Evolutionary conservation across 2,888 invertebrate species (phyloP), one percentile per base, ranked within the genome.

Genomic region (Saturnia pavonia): DNA sequence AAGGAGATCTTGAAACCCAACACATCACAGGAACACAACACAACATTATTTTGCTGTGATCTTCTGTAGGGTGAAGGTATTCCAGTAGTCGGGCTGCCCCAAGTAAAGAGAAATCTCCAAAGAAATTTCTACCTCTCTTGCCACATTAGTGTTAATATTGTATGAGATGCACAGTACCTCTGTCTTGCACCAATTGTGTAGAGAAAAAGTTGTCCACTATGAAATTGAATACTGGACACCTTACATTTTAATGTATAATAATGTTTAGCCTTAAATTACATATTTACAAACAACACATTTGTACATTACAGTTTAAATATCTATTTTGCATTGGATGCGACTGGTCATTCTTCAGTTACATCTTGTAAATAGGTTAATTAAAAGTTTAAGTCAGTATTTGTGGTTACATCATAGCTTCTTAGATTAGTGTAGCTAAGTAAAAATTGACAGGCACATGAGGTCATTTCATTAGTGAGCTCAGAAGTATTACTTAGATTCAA

Each of bases 131-230:
- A n/a, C n/a, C 45, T 14, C 0, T 16, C 3, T 45, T 45, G 45
- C 16, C 25, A 34, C 45, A 63, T 69, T 63, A 69, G 63, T 60
- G 48, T 69, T 69, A 34, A 65, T 63, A 69, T 65, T 63, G 74
- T 73, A 71, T 70, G 60, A 69, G 42, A 69, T 71, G 69, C 74
- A 75, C 72, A 74, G 72, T n/a, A 8, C 7, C 73, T 76, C 76
- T 71, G 88, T 88, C 88, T 88, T 82, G 90, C 89, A 84, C 89
- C 85, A 89, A 79, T 90, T 90, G 86, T 83, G 81, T 74, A 82
- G 72, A 87, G 86, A 88, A n/a, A 89, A 89, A 90, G 89, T 86
- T 83, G 78, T 70, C 54, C 68, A 68, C 72, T 78, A 77, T 80
- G 82, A 85, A 86, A 84, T 83, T 74, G 82, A 76, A 78, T 69